phyloP scores from a whole-genome alignment of 92 coral and sea anemone species.

The Epizoanthus stellaris region DNA sequence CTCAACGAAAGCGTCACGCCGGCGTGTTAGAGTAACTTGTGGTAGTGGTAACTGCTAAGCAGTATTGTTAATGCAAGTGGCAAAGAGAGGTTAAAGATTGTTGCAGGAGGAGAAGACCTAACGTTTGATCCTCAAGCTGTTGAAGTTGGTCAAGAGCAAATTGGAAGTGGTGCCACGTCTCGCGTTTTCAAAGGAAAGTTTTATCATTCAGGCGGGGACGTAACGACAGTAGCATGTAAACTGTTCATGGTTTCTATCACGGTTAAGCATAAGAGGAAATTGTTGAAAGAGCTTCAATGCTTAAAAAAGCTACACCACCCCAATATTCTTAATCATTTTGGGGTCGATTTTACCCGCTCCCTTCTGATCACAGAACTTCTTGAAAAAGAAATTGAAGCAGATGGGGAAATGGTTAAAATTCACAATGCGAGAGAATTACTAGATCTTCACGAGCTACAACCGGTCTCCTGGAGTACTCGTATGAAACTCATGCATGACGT shows the following conservation, averaged over 20 bases:
- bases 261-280: conserved; percentile 38
- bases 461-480: too few relatives aligned
- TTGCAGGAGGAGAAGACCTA: conserved; percentile 35
- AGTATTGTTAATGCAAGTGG: not conserved
- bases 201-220: not conserved
- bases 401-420: too few relatives aligned
- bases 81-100: not conserved
- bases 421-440: too few relatives aligned
- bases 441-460: too few relatives aligned
- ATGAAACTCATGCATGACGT: too few relatives aligned
- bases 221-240: conserved; percentile 59
- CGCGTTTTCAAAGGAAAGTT: conserved; percentile 43
- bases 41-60: too few relatives aligned
- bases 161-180: conserved; percentile 56
- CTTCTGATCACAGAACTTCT: too few relatives aligned
- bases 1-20: not conserved
- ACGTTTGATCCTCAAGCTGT: conserved; percentile 36
- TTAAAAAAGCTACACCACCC: not conserved
- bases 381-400: too few relatives aligned
- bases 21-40: not conserved
- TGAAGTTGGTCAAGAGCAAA: conserved; percentile 8
- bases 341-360: too few relatives aligned
- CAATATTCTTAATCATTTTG: too few relatives aligned
- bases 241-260: conserved; percentile 50
- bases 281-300: conserved; percentile 46